These are phyloP conservation scores for Rhabdomys pumilio DNA, from an alignment of 2,797 vertebrate genomes.

Conservation along the genomic window DNA sequence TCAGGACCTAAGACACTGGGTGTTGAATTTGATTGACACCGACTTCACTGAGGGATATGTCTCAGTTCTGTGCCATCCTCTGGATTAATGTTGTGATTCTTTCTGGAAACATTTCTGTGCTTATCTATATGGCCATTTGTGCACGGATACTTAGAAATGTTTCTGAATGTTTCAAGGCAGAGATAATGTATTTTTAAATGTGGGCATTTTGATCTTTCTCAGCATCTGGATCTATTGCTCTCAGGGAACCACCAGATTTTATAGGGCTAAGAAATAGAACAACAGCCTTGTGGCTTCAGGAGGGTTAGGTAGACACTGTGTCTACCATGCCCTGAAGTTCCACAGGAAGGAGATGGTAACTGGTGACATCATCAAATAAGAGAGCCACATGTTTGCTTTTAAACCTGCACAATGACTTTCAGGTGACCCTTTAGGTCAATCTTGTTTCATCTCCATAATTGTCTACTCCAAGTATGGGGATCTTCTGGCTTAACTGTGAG, in stretches of 20 bases:
- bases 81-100: not conserved
- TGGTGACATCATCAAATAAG: not conserved
- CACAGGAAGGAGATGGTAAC: not conserved
- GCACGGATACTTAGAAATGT: not conserved
- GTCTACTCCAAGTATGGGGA: not conserved
- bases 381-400: not conserved
- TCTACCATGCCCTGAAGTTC: fast-evolving
- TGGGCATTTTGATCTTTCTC: not conserved
- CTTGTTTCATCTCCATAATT: not conserved
- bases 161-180: not conserved
- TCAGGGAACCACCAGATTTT: not conserved
- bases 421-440: not conserved
- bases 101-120: not conserved
- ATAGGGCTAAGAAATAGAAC: not conserved
- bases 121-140: not conserved
- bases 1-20: not conserved
- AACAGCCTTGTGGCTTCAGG: not conserved
- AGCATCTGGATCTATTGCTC: not conserved
- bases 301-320: not conserved
- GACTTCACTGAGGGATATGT: not conserved
- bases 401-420: not conserved
- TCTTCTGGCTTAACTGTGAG: not conserved
- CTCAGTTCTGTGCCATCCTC: not conserved
- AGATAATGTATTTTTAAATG: not conserved
- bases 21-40: not conserved